Evolutionary conservation across 2,113 vertebrate species (phyloP).

Genomic region (Pluvialis apricaria): DNA sequence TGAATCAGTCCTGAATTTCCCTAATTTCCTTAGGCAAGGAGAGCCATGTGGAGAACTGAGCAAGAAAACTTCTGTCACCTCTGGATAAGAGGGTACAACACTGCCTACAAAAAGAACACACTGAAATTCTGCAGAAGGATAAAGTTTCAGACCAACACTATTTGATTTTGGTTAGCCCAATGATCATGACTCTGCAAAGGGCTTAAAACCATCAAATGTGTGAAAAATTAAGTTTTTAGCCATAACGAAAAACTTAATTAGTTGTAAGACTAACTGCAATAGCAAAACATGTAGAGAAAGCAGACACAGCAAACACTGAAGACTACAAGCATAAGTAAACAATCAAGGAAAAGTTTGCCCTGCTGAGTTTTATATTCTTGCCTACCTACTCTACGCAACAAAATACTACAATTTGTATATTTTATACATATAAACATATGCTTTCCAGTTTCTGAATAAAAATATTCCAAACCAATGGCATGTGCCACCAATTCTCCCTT

Average conservation of each 20-base stretch:
- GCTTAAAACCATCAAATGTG: neutral
- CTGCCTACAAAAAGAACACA: neutral
- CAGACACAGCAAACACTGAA: neutral
- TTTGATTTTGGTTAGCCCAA: neutral
- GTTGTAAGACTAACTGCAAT: neutral
- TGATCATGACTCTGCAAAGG: neutral
- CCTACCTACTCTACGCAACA: neutral
- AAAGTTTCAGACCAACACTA: neutral
- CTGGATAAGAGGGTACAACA: neutral
- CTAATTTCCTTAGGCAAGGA: neutral
- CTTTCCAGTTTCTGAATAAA: neutral
- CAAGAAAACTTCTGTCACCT: neutral
- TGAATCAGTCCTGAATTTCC: neutral
- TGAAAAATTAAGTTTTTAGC: neutral
- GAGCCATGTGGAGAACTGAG: fast-evolving
- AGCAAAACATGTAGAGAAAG: neutral
- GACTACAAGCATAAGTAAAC: neutral
- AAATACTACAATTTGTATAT: neutral
- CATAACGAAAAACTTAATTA: neutral
- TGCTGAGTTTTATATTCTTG: neutral
- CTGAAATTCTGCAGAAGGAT: neutral
- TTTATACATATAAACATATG: neutral
- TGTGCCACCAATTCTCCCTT: neutral
- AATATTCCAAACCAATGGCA: neutral
- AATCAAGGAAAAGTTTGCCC: neutral